A percentile compares a stretch with the other conserved stretches of the same genome.
Evolutionary conservation across 2,113 vertebrate species (phyloP).

Genomic region (Aleadryas rufinucha): DNA sequence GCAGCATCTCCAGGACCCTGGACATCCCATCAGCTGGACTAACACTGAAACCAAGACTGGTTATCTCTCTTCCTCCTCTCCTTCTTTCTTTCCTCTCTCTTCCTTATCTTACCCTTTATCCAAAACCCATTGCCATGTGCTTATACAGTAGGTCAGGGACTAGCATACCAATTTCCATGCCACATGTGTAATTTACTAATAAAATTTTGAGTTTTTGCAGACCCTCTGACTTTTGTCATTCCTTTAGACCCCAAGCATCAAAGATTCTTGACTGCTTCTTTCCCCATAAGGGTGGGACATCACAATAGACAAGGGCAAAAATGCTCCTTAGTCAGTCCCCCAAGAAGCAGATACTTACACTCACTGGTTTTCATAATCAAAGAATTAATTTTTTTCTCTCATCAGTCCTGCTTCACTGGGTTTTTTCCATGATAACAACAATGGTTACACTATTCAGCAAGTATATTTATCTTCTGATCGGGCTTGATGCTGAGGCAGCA

Average conservation of each 20-base stretch:
- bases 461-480: constrained; percentile 23
- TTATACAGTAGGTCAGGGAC: not conserved
- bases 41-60: not conserved
- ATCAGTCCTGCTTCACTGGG: not conserved
- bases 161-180: not conserved
- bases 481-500: not conserved
- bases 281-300: not conserved
- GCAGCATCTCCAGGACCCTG: not conserved
- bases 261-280: not conserved
- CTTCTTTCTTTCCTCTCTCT: not conserved
- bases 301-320: not conserved
- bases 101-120: not conserved
- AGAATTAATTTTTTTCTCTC: not conserved
- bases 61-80: not conserved
- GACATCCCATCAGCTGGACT: not conserved
- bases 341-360: not conserved
- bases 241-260: accelerated
- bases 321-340: not conserved
- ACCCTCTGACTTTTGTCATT: not conserved
- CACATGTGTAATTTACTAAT: not conserved
- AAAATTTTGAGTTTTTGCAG: not conserved
- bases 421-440: not conserved
- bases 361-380: not conserved
- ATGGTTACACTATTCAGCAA: not conserved
- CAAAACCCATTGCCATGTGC: not conserved